Percentiles rank a stretch among this genome's conserved stretches.
Evolutionary conservation across 2,888 invertebrate genomes (phyloP).

Genomic region (Drosophila buzzatii): DNA sequence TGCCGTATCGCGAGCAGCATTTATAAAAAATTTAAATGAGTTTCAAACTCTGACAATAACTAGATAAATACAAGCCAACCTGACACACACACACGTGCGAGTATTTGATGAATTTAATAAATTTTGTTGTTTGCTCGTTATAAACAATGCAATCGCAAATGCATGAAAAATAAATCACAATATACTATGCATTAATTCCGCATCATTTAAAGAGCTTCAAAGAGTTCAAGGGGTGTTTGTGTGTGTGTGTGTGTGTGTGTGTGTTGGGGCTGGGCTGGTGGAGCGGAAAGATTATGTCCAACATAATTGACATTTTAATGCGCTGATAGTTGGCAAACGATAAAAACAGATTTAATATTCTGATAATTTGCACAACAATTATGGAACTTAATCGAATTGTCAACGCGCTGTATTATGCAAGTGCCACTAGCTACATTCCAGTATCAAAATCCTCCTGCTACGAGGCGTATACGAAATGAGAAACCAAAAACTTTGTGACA

Average conservation of each 20-base stretch:
- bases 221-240: not conserved
- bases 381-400: slow-evolving; percentile 80
- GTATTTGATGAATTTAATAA: slow-evolving; percentile 35
- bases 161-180: slow-evolving; percentile 57
- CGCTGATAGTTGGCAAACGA: slow-evolving; percentile 73
- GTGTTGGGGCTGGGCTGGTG: not conserved
- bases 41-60: slow-evolving; percentile 40
- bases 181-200: slow-evolving; percentile 49
- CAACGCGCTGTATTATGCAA: slow-evolving; percentile 50
- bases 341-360: slow-evolving; percentile 79
- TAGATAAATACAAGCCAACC: slow-evolving; percentile 3
- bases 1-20: slow-evolving; percentile 37
- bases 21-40: slow-evolving; percentile 58
- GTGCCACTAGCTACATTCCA: slow-evolving; percentile 10
- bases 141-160: slow-evolving; percentile 42
- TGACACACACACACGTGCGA: not conserved
- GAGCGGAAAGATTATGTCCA: slow-evolving; percentile 40
- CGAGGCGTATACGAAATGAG: slow-evolving; percentile 50
- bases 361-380: slow-evolving; percentile 78
- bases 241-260: too few species aligned
- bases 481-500: slow-evolving; percentile 22
- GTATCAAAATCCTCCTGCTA: slow-evolving; percentile 10
- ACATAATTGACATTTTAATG: slow-evolving; percentile 81
- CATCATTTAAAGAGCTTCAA: slow-evolving; percentile 31
- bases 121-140: slow-evolving; percentile 25